Base-by-base conservation (phyloP, 2,888 invertebrate species). In the Lasioglossum malachurum region DNA sequence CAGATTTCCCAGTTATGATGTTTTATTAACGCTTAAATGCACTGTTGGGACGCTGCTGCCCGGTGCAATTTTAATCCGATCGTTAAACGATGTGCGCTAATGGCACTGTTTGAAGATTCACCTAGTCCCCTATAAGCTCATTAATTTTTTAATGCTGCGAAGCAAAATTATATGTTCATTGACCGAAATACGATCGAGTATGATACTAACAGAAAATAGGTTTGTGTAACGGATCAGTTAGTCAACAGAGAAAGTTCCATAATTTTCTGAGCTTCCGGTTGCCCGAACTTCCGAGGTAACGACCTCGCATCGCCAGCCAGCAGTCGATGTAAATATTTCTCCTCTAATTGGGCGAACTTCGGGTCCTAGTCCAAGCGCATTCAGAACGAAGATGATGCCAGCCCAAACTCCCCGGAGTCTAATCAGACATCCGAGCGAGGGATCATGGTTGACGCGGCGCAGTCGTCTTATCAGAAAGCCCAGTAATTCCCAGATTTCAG, bases 401-500 rank as follows among this genome's bases (percentile, higher is more conserved):
- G 19, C 60, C 19, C 8, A 19, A 46, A 41, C 12, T 31, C 31
- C n/a, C 31, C 2, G 38, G 19, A 72, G 38, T 44, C 64, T 44
- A 53, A n/a, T 38, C 49, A 49, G 53, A 83, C 69, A 49, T 49
- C 12, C n/a, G 31, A 35, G 31, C 31, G 12, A 4, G 31, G 35
- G 49, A 53, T 81, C 41, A 41, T 74, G 72, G 76, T 79, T 67
- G 72, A 71, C 67, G 12, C n/a, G 44, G 38, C 46, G 16, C n/a
- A 23, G 38, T 31, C 46, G 75, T 73, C 80, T 78, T 84, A 81
- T 69, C 87, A 69, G 41, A 31, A 2, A 46, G 35, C 31, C 76
- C 10, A 87, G 81, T 84, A 87, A 81, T 80, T 88, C 74, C 72
- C 5, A 75, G 72, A 78, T 84, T 76, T 76, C 76, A 23, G 60